These are phyloP conservation scores for Melanotaenia nigrans DNA, from an alignment of 2,797 vertebrate species.

Conservation along the genomic window DNA sequence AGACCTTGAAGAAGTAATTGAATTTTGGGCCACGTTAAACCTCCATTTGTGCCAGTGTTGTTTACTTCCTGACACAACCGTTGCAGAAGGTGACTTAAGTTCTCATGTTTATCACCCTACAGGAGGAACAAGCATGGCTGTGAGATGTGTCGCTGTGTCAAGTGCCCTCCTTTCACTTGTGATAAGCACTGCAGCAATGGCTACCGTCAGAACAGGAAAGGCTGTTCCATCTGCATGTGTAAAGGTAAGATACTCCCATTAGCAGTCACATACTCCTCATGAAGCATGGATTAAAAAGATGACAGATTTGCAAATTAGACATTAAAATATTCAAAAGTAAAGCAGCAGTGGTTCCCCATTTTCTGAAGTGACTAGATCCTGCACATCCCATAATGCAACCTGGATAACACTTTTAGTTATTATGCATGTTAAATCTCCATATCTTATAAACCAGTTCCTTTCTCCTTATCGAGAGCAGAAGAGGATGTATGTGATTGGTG, in stretches of 20 bases:
- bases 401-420: neutral
- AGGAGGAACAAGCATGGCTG: conserved; percentile 88
- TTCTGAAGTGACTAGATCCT: neutral
- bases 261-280: neutral
- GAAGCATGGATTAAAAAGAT: neutral
- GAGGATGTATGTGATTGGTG: neutral
- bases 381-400: neutral
- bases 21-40: conserved; percentile 14
- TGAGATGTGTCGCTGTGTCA: conserved; percentile 88
- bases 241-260: conserved; percentile 72
- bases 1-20: conserved; percentile 25
- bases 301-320: neutral
- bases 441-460: neutral
- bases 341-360: neutral
- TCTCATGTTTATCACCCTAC: conserved; percentile 28
- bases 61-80: conserved; percentile 13
- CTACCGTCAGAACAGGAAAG: conserved; percentile 84
- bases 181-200: conserved; percentile 83
- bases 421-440: neutral
- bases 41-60: conserved; percentile 5
- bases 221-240: conserved; percentile 85
- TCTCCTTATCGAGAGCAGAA: neutral
- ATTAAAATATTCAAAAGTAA: neutral
- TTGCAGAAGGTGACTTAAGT: neutral
- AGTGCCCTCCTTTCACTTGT: conserved; percentile 86